Base-by-base conservation (phyloP, 2,113 vertebrate genomes). In the Petrocephalus zakoni region DNA sequence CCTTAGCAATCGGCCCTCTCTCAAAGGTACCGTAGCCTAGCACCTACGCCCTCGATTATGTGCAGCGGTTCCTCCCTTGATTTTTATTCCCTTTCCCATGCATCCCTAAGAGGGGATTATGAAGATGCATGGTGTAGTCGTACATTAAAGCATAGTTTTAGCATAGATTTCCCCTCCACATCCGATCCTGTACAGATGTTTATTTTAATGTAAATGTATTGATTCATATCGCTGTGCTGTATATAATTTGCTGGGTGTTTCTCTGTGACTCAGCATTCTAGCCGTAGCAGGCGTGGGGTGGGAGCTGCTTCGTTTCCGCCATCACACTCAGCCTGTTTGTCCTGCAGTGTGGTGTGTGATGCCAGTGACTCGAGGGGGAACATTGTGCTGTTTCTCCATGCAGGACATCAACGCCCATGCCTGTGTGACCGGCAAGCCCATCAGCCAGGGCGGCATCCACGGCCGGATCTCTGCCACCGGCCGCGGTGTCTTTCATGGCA, bases 351-450 rank as follows among this genome's bases (percentile, higher is more conserved):
- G 72, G 29, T 19, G 4, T 78, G 72, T 78, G 72, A 7, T 19
- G 72, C 34, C 6, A 17, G 34, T 34, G 72, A 78, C 72, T 42
- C 4, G 13, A 42, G 72, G 72, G 5, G 13, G 34, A 42, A 7
- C n/a, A 15, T 42, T 42, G 37, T 78, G 29, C n/a, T 21, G 10
- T 46, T 53, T 55, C 49, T 75, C 15, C 88, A 92, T 91, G 1
- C 92, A 97, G 97, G 96, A 98, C 64, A 98, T 98, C 91, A 98
- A 98, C 2, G 97, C 97, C 37, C 95, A 97, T 9, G 97, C 97
- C 0, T 98, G 97, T 75, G 97, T 98, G 37, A 98, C 97, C 0
- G 97, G 97, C 2, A 98, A 98, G 72, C 97, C 97, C 53, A 97
- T 98, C 93, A 97, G 97, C 92, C 97, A 98, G 90, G 97, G 97